Evolutionary conservation across 1,140 invertebrate species (phyloP).

Genomic region (Drosophila varians): DNA sequence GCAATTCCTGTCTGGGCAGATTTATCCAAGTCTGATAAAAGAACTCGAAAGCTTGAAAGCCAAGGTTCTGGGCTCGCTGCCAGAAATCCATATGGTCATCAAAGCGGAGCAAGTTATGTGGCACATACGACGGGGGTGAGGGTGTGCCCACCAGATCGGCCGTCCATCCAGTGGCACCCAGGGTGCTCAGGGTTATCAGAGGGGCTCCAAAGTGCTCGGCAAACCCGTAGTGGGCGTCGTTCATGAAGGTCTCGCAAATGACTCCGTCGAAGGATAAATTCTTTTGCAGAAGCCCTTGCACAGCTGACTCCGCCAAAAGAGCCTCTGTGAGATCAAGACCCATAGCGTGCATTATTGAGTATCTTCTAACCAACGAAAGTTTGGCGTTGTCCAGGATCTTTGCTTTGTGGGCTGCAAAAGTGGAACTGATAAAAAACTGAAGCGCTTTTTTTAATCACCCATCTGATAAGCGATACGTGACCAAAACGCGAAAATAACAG

Average conservation of each 20-base stretch:
- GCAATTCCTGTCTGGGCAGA: constrained; percentile 69
- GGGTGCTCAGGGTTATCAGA: constrained; percentile 68
- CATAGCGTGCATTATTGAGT: constrained; percentile 32
- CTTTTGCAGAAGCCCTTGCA: constrained; percentile 43
- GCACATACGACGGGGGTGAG: constrained; percentile 79
- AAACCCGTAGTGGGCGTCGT: constrained; percentile 72
- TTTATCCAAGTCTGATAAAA: constrained; percentile 31
- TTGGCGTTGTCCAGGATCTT: constrained; percentile 27
- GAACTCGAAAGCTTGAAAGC: constrained; percentile 40
- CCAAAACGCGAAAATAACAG: background rate
- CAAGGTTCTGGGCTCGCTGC: constrained; percentile 82
- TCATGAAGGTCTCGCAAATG: constrained; percentile 77
- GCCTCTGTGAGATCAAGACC: constrained; percentile 44
- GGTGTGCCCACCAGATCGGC: constrained; percentile 79
- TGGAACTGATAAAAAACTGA: background rate
- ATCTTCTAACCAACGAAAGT: constrained; percentile 5
- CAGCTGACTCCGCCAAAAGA: constrained; percentile 42
- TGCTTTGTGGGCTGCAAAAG: constrained; percentile 16
- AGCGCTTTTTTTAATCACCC: constrained; percentile 1
- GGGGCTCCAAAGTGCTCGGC: constrained; percentile 75
- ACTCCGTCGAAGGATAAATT: constrained; percentile 73
- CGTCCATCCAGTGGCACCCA: constrained; percentile 72
- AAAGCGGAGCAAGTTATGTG: constrained; percentile 64
- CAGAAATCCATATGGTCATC: constrained; percentile 83
- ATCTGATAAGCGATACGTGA: constrained; percentile 52